A percentile compares a stretch with the other conserved stretches of the same genome.
Conservation (phyloP, 1,140 invertebrate species). For the Drosophila lacteicornis region DNA sequence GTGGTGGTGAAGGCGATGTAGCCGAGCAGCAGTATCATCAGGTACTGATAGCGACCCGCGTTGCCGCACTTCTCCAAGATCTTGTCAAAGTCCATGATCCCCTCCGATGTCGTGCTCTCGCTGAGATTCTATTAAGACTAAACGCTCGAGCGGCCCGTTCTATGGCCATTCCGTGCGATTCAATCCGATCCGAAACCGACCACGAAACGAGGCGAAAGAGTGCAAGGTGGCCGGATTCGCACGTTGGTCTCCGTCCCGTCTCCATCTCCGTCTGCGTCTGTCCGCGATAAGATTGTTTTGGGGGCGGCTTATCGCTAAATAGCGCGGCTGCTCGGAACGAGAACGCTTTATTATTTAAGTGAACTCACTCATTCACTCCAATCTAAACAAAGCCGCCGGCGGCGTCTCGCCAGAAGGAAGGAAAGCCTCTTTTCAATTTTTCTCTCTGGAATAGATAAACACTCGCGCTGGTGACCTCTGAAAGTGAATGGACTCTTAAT, state of each 20-base stretch:
- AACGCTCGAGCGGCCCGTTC: conserved; percentile 15
- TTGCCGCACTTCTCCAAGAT: conserved; percentile 87
- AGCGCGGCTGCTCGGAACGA: conserved; percentile 30
- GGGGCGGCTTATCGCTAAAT: conserved; percentile 51
- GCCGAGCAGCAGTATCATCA: conserved; percentile 86
- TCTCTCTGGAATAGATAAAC: conserved; percentile 30
- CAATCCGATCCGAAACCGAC: conserved; percentile 7
- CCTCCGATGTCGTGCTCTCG: conserved; percentile 26
- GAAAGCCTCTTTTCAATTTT: conserved; percentile 13
- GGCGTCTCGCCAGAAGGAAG: conserved; percentile 33
- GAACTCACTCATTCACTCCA: conserved; percentile 65
- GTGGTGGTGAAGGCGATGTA: conserved; percentile 86
- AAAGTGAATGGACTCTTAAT: conserved; percentile 48
- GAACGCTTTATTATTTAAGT: conserved; percentile 75
- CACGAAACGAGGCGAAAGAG: conserved; percentile 20
- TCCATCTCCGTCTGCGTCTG: not conserved
- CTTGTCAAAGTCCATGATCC: conserved; percentile 86
- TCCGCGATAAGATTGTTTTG: conserved; percentile 69
- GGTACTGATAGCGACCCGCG: conserved; percentile 87
- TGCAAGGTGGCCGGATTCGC: conserved; percentile 48
- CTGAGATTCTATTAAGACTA: conserved; percentile 74
- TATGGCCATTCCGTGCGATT: not conserved
- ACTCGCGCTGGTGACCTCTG: conserved; percentile 36
- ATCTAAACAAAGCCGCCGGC: conserved; percentile 60
- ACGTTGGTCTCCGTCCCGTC: conserved; percentile 6